phyloP scores from a whole-genome alignment of 2,888 invertebrate genomes.

The Toxonevra muliebris region DNA sequence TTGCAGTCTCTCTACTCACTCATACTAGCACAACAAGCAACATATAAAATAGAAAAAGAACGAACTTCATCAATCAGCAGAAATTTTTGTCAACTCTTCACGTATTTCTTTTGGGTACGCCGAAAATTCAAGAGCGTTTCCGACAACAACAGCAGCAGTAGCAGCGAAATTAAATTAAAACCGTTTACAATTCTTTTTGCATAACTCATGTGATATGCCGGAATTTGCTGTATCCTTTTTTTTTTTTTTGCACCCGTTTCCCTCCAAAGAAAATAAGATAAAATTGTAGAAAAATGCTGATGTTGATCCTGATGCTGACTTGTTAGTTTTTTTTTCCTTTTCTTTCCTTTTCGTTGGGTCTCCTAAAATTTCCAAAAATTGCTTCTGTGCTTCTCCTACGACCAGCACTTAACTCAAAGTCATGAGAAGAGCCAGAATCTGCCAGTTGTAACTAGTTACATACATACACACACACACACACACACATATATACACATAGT shows the following conservation, averaged over 20 bases:
- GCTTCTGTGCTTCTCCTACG: not conserved
- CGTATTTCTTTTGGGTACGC: not conserved
- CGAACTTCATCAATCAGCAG: constrained; percentile 25
- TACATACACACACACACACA: constrained; percentile 1
- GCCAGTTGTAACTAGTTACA: constrained; percentile 3
- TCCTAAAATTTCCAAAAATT: not conserved
- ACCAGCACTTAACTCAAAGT: constrained; percentile 1
- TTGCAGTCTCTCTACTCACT: too few species aligned
- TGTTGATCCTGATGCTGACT: constrained; percentile 28
- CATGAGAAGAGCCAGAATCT: constrained; percentile 20
- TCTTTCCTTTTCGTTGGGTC: too few species aligned
- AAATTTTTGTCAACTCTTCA: constrained; percentile 14
- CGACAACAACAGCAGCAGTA: not conserved
- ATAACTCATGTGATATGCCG: constrained; percentile 3
- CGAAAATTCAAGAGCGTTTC: not conserved
- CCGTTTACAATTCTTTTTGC: constrained; percentile 22
- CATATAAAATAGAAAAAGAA: not conserved
- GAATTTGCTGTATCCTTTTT: not conserved
- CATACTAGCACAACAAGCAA: too few species aligned
- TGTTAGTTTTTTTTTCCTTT: constrained; percentile 10
- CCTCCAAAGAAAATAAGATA: not conserved
- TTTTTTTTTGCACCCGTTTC: constrained; percentile 15
- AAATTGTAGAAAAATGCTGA: constrained; percentile 15
- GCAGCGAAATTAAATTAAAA: constrained; percentile 25
- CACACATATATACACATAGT: not conserved